Base-by-base conservation (phyloP, 2,888 invertebrate species). In the Cephus sareptanus region DNA sequence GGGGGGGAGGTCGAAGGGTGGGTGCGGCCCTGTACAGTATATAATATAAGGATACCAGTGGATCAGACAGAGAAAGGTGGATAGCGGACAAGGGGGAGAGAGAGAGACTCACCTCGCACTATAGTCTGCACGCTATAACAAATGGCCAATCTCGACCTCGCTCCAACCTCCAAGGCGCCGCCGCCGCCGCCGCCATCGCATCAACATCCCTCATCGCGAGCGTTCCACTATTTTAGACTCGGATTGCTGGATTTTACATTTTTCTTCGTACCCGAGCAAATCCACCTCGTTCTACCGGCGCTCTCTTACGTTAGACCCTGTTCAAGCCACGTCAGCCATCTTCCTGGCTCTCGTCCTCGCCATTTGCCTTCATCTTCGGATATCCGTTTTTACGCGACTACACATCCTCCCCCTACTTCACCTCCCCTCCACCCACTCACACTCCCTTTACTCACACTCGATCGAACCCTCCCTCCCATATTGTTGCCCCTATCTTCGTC, bases 141-240 rank as follows among this genome's bases (percentile, higher is more conserved):
- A 87, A 87, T 87, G 85, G 87, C 85, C 87, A 87, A 87, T 87
- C 87, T 87, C 86, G 75, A 81, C 82, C 79, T 76, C 75, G 79
- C 78, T 81, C 68, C 31, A 69, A 69, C 79, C 78, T 75, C 80
- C 35, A 74, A 83, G 77, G 77, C 75, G 76, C 80, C 69, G 71
- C 74, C 76, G 76, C 80, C 69, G 77, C 35, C 76, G 76, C 80
- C 70, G 77, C 71, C 80, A 81, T 81, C 82, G 81, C 82, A 83
- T 86, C 82, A 82, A 82, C 86, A 84, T 87, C 83, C 80, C 81
- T 82, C 81, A 82, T 84, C 79, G 79, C 77, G 77, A 80, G 74
- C 79, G 80, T 83, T 84, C 79, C 82, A 78, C 82, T 81, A 81
- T 83, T 83, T 85, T 76, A 81, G 75, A 80, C 76, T 71, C 69